These are phyloP conservation scores for Drosophila simulans DNA, from an alignment of 1,140 invertebrate species.

Conservation along the genomic window DNA sequence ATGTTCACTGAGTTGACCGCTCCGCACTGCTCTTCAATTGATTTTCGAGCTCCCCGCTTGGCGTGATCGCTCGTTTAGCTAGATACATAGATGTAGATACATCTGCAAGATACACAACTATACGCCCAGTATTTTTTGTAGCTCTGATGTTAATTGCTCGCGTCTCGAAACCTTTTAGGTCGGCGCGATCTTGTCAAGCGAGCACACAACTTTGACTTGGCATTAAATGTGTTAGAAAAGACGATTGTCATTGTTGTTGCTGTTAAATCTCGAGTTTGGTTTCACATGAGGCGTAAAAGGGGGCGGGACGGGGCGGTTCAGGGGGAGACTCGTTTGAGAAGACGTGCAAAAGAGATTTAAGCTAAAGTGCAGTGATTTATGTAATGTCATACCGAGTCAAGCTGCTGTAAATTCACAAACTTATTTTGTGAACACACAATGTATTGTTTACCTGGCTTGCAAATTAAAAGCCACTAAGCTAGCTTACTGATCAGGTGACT, in stretches of 20 bases:
- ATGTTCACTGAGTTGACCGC: slow-evolving; percentile 35
- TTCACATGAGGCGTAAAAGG: slow-evolving; percentile 8
- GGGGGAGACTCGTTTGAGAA: slow-evolving; percentile 13
- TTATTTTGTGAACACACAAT: slow-evolving; percentile 9
- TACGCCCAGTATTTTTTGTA: slow-evolving; percentile 45
- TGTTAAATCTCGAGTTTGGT: slow-evolving; percentile 9
- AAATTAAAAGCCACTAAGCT: too few relatives aligned
- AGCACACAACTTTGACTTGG: slow-evolving; percentile 51
- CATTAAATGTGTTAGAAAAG: slow-evolving; percentile 68
- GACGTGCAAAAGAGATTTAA: slow-evolving; percentile 11
- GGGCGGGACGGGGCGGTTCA: background rate
- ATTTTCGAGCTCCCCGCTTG: slow-evolving; percentile 61
- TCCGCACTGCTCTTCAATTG: slow-evolving; percentile 63
- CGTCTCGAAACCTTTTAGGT: slow-evolving; percentile 51
- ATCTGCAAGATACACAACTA: slow-evolving; percentile 30
- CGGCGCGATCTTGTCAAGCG: slow-evolving; percentile 47
- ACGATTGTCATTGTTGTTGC: background rate
- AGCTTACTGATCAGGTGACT: background rate
- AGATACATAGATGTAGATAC: slow-evolving; percentile 34
- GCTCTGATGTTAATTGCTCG: slow-evolving; percentile 63
- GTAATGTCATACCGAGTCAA: slow-evolving; percentile 12
- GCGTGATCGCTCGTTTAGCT: slow-evolving; percentile 73
- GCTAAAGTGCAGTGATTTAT: slow-evolving; percentile 26
- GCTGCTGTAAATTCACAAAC: slow-evolving; percentile 9
- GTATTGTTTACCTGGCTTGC: background rate